Base-by-base conservation (phyloP, 1,140 invertebrate species). In the Drosophila chauvacae region DNA sequence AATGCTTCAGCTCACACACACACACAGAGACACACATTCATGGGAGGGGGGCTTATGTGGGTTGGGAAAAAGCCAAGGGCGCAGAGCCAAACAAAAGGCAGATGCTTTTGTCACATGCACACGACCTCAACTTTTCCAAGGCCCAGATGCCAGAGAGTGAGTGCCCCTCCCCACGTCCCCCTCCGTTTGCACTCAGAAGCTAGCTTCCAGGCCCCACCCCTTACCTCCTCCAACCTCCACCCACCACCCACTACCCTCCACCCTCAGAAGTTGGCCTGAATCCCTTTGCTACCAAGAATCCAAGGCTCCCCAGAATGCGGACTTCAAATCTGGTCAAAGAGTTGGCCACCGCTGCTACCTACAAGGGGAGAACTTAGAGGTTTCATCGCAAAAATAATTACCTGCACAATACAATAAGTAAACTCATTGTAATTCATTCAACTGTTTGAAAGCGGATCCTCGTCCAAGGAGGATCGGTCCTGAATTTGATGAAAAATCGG, bases 71-170 rank as follows among this genome's bases (percentile, higher is more conserved):
- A 68, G 75, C 79, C 75, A 86, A 83, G 84, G 77, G 71, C 80
- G 72, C 62, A 65, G 77, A 80, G 55, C 74, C 61, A 87, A 87
- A 87, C 84, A 87, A 87, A 87, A 88, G 84, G 77, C 84, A 87
- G 84, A 86, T 87, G 84, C 80, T 80, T 84, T 84, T 87, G 84
- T 88, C 84, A 87, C 85, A 88, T 88, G 69, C 55, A 60, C 65
- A 55, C 76, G 57, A 63, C 55, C 63, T 57, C 51, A 56, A 57
- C 73, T 69, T 69, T 62, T 44, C 55, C 47, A 57, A 66, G 68
- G 79, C 78, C 70, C 63, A 62, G 60, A 66, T 51, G 37, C 61
- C 59, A 68, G 26, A 9, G n/a, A 64, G 16, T 30, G 39, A 2
- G 9, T 53, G 10, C 55, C 16, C 4, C 9, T 41, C 14, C 6